Evolutionary conservation across 2,888 invertebrate genomes (phyloP).

Genomic region (Pasiphila rectangulata): DNA sequence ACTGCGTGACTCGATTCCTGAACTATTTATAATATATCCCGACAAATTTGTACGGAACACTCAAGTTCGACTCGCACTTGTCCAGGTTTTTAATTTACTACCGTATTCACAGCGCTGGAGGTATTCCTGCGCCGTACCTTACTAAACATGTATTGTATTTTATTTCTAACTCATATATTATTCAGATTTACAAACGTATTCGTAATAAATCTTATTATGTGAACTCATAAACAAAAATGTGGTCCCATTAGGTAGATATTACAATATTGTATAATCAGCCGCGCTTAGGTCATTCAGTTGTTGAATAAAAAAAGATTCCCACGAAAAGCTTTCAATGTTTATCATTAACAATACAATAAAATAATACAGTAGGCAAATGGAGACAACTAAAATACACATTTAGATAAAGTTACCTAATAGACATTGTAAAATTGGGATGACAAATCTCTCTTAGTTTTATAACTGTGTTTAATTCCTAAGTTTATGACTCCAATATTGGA

Average conservation of each 20-base stretch:
- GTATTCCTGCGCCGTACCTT: too few species aligned
- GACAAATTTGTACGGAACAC: too few species aligned
- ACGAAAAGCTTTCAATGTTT: slow-evolving; percentile 37
- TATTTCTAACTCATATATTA: slow-evolving; percentile 11
- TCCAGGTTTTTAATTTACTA: too few species aligned
- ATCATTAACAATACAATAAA: slow-evolving; percentile 37
- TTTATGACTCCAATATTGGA: slow-evolving; percentile 26
- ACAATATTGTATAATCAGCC: slow-evolving; percentile 32
- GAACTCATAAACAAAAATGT: slow-evolving; percentile 34
- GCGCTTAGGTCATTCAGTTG: slow-evolving; percentile 29
- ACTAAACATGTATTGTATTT: too few species aligned
- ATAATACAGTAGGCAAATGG: slow-evolving; percentile 39
- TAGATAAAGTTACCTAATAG: slow-evolving; percentile 37
- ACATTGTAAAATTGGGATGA: slow-evolving; percentile 36
- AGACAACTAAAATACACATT: slow-evolving; percentile 39
- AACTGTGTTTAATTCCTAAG: slow-evolving; percentile 28
- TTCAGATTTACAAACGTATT: slow-evolving; percentile 32
- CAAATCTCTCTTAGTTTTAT: slow-evolving; percentile 33
- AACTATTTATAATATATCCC: too few species aligned
- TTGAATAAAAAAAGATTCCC: slow-evolving; percentile 31
- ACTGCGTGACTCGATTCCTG: too few species aligned
- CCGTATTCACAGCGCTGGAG: too few species aligned
- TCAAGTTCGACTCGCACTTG: too few species aligned
- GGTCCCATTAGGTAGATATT: slow-evolving; percentile 37
- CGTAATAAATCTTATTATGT: slow-evolving; percentile 29